Evolutionary conservation across 2,113 vertebrate species (phyloP).

Genomic region (Phrynosoma platyrhinos): DNA sequence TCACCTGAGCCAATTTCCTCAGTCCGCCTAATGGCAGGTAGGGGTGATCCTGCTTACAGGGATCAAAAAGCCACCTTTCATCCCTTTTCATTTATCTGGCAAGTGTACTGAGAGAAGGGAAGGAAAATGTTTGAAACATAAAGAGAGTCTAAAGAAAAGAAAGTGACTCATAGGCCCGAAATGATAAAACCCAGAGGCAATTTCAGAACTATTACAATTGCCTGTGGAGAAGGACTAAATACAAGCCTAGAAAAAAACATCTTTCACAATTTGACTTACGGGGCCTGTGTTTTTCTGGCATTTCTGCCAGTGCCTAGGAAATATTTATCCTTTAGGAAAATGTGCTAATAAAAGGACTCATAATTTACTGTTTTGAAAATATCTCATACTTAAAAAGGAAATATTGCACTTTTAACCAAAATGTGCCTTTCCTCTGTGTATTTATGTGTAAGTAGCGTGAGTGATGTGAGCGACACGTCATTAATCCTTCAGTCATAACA

Average conservation of each 20-base stretch:
- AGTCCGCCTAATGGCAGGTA: not conserved
- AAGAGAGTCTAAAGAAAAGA: slow-evolving; percentile 46
- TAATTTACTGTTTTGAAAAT: slow-evolving; percentile 14
- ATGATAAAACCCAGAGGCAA: slow-evolving; percentile 35
- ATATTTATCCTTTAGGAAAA: not conserved
- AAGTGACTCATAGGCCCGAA: slow-evolving; percentile 50
- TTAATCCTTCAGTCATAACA: not conserved
- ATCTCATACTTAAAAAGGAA: slow-evolving; percentile 9
- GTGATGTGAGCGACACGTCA: not conserved
- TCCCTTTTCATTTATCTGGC: slow-evolving; percentile 35
- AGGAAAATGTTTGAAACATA: slow-evolving; percentile 45
- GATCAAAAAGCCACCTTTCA: slow-evolving; percentile 37
- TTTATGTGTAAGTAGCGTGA: not conserved
- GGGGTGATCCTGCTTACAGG: not conserved
- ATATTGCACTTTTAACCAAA: not conserved
- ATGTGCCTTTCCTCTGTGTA: not conserved
- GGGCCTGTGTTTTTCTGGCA: slow-evolving; percentile 23
- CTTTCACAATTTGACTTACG: slow-evolving; percentile 56
- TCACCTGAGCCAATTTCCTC: not conserved
- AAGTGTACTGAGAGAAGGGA: slow-evolving; percentile 27
- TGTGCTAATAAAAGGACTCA: slow-evolving; percentile 1
- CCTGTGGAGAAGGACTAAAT: slow-evolving; percentile 62
- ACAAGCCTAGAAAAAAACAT: slow-evolving; percentile 42
- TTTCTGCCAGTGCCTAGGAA: slow-evolving; percentile 30
- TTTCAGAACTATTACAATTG: slow-evolving; percentile 60